Evolutionary conservation across 2,888 invertebrate species (phyloP), one percentile per base, ranked within the genome.

Genomic region (Netelia inedita): DNA sequence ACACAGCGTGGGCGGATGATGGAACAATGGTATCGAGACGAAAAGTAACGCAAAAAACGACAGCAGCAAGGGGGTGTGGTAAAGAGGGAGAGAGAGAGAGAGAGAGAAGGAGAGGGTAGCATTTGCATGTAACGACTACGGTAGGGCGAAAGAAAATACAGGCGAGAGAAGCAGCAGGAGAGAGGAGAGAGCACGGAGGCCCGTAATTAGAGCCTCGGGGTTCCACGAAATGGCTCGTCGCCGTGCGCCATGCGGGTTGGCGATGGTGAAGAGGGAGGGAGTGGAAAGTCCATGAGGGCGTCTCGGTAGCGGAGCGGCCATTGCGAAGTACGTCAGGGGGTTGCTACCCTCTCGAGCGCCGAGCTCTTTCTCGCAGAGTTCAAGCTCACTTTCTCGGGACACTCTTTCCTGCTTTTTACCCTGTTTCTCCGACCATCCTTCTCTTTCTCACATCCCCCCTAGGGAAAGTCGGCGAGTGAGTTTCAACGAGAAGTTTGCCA

Each of bases 191-290:
- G 76, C 83, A 86, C 87, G 88, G 87, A 86, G 82, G 90, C 81
- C 86, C 85, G 93, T 93, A 93, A 93, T 94, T 93, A 93, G 93
- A 92, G 92, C 90, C 91, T 92, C 90, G 91, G 91, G 91, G 93
- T 88, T 90, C 89, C 86, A 85, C 84, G 88, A 89, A 89, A 87
- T 88, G 84, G 86, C 85, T 83, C 83, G 89, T 88, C 87, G 89
- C 87, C 84, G 87, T 90, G 89, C 85, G 88, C 87, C 87, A 88
- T 87, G 84, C 86, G 85, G 76, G 85, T 35, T 35, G 35, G 35
- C 35, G 35, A 35, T 35, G 53, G 21, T 11, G 23, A 72, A 74
- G 41, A 66, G 53, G 57, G 55, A 35, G 63, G 74, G 82, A 65
- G 83, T 57, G 72, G 69, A 75, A 78, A 78, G 83, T 83, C 80